A percentile compares a stretch with the other conserved stretches of the same genome.
Conservation (phyloP, 1,140 invertebrate genomes). For the Scylla paramamosain region DNA sequence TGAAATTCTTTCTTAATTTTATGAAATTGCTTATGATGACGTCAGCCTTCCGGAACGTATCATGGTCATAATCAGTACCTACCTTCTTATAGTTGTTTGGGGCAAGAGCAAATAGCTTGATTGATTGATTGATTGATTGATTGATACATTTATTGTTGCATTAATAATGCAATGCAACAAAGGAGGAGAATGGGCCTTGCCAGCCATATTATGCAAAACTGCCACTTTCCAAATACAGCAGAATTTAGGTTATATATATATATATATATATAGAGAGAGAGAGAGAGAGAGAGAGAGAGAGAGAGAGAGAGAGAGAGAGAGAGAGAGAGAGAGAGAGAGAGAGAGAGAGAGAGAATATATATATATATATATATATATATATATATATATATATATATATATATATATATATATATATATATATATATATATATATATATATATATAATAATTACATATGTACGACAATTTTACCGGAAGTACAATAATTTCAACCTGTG, state of each 20-base stretch:
- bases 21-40: background rate
- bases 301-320: slow-evolving; percentile 12
- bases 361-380: background rate
- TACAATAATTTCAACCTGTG: too few relatives aligned
- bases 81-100: background rate
- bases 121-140: background rate
- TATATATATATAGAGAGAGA: too few relatives aligned
- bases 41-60: background rate
- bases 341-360: background rate
- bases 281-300: slow-evolving; percentile 13
- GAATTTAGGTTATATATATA: too few relatives aligned
- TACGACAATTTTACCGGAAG: too few relatives aligned
- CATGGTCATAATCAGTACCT: background rate
- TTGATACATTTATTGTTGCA: too few relatives aligned
- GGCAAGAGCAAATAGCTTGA: background rate
- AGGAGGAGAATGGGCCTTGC: background rate
- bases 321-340: background rate
- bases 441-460: too few relatives aligned
- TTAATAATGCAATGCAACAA: too few relatives aligned
- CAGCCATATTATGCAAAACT: background rate
- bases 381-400: background rate
- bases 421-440: background rate
- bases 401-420: background rate
- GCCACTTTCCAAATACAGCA: too few relatives aligned
- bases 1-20: too few relatives aligned